Evolutionary conservation across 1,140 invertebrate genomes (phyloP), one percentile per base, ranked within the genome.

Genomic region (Bombyx mandarina): DNA sequence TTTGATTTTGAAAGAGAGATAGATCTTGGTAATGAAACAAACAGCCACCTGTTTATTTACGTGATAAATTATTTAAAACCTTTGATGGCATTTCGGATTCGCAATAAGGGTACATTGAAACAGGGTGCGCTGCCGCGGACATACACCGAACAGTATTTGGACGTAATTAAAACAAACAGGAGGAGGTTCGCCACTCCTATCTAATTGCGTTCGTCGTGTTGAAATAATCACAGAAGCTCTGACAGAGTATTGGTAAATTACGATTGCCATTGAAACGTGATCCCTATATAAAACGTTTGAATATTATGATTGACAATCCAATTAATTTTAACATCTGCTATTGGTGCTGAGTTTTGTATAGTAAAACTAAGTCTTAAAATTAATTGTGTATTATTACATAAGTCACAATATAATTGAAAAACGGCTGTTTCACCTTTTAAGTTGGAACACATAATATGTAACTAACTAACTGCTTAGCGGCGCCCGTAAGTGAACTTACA

Each of bases 141-240:
- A 63, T 35, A 35, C 67, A 63, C 75, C 67, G 70, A 63, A 67
- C 68, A 77, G 71, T 82, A 79, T 82, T 82, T 79, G 78, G 74
- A 71, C 74, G 82, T 84, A 86, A 86, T 86, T 84, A 86, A 86
- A 86, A 84, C 82, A 82, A 86, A 86, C 82, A 86, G 77, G 75
- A 82, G 75, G 67, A 77, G 74, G 77, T 72, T 74, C 67, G 70
- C 70, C 75, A 82, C 79, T 82, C 81, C 78, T 82, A 77, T 77
- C 75, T 84, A 82, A 84, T 86, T 86, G 81, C 77, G 79, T 82
- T 78, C 77, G 26, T 35, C 26, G 74, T 73, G 75, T 82, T 82
- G 74, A 82, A 84, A 80, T 86, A 86, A 84, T 86, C 77, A 84
- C 75, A 69, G 70, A 62, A 65, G 77, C 78, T 76, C 66, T 73